Evolutionary conservation across 2,888 invertebrate genomes (phyloP).

Genomic region (Fabriciana adippe): DNA sequence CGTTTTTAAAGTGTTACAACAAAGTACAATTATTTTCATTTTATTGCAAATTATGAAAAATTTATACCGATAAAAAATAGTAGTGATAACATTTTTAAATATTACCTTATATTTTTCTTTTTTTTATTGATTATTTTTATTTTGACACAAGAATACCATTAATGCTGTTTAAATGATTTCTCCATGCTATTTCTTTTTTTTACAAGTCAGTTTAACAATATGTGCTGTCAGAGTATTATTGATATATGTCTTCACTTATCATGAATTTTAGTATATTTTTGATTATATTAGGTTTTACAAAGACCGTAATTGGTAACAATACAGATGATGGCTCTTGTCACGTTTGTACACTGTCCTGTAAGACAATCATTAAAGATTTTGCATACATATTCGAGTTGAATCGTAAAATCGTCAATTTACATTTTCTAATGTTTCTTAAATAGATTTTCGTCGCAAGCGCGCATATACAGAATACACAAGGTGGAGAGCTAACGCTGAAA

Average conservation of each 20-base stretch:
- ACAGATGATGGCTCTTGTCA: conserved; percentile 53
- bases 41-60: too few relatives aligned
- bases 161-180: too few relatives aligned
- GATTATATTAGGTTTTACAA: conserved; percentile 64
- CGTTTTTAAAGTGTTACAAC: too few relatives aligned
- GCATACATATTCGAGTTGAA: neutral
- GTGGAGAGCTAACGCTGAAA: conserved; percentile 61
- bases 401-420: neutral
- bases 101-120: too few relatives aligned
- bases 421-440: conserved; percentile 28
- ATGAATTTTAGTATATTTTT: conserved; percentile 72
- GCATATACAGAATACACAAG: conserved; percentile 65
- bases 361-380: conserved; percentile 40
- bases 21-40: too few relatives aligned
- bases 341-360: conserved; percentile 60
- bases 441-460: conserved; percentile 65
- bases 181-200: too few relatives aligned
- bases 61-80: too few relatives aligned
- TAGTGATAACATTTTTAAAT: too few relatives aligned
- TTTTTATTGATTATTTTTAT: too few relatives aligned
- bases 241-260: conserved; percentile 61
- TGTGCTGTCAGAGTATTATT: conserved; percentile 62
- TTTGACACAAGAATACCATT: too few relatives aligned
- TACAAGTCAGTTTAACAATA: conserved; percentile 45
- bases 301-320: conserved; percentile 54